These are phyloP conservation scores for Drosophila paulistorum DNA, from an alignment of 1,140 invertebrate species.

Conservation along the genomic window DNA sequence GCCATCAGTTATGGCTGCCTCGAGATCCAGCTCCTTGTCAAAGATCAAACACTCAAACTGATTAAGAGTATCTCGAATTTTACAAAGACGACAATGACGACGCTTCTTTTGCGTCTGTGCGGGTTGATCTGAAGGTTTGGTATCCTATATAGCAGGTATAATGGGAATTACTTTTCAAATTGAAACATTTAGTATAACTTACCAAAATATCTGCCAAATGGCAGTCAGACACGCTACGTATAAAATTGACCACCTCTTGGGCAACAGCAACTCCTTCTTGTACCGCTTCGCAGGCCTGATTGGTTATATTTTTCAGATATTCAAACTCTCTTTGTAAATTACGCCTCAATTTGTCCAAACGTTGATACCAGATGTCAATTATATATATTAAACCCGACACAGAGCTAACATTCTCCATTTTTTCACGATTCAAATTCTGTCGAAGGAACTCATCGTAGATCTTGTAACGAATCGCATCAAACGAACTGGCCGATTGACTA, in stretches of 20 bases:
- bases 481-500: constrained; percentile 10
- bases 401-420: constrained; percentile 36
- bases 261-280: constrained; percentile 22
- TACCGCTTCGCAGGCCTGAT: constrained; percentile 35
- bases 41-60: constrained; percentile 85
- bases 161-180: background rate
- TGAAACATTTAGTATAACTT: constrained; percentile 3
- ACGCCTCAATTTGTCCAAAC: constrained; percentile 25
- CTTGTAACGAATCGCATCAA: constrained; percentile 53
- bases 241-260: constrained; percentile 73
- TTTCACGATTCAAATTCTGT: constrained; percentile 42
- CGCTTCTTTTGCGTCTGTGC: constrained; percentile 29
- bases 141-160: constrained; percentile 20
- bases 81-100: constrained; percentile 81
- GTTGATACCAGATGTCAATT: constrained; percentile 54
- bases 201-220: constrained; percentile 85
- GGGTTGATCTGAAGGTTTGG: constrained; percentile 32
- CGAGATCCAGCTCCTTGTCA: constrained; percentile 78
- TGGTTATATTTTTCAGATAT: constrained; percentile 38
- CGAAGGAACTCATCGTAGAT: constrained; percentile 50
- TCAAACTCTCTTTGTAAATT: constrained; percentile 41
- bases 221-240: constrained; percentile 86
- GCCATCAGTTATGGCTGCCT: constrained; percentile 77
- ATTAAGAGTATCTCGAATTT: constrained; percentile 84
- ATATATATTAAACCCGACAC: constrained; percentile 53